These are phyloP conservation scores for Scrobipalpa costella DNA, from an alignment of 2,888 invertebrate genomes.

Conservation along the genomic window DNA sequence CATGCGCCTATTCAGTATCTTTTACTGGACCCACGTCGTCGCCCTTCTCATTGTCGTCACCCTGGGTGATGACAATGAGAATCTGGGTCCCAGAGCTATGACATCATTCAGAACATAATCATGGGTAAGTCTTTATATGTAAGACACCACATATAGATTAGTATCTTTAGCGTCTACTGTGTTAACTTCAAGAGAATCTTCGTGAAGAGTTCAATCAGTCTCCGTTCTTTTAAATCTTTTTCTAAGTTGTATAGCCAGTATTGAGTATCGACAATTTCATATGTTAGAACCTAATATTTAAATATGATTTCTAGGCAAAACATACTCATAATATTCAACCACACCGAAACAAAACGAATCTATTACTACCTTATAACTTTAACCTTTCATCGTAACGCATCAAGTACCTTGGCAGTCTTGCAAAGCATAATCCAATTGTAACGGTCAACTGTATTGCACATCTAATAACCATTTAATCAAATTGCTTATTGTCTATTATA, in stretches of 20 bases:
- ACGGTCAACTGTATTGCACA: conserved; percentile 12
- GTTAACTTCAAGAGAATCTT: background rate
- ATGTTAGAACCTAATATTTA: too few relatives aligned
- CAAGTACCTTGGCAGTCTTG: background rate
- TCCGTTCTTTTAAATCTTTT: too few relatives aligned
- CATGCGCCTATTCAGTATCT: conserved; percentile 99
- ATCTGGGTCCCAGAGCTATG: conserved; percentile 99
- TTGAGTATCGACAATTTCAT: too few relatives aligned
- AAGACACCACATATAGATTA: background rate
- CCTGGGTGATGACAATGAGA: conserved; percentile 99
- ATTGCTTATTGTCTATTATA: conserved; percentile 7
- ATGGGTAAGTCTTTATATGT: conserved; percentile 87
- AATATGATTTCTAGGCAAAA: too few relatives aligned
- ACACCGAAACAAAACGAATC: too few relatives aligned
- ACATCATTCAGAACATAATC: conserved; percentile 99
- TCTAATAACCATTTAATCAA: conserved; percentile 16
- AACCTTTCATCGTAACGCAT: background rate
- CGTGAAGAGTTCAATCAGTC: too few relatives aligned
- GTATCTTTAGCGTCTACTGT: background rate
- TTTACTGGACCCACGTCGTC: conserved; percentile 99
- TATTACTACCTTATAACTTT: too few relatives aligned
- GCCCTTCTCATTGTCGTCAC: conserved; percentile 98
- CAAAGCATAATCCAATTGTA: conserved; percentile 1
- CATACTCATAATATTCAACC: too few relatives aligned
- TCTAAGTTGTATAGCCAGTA: too few relatives aligned